Conservation (phyloP, 2,888 invertebrate genomes). For the Alloscopus bannaensis region DNA sequence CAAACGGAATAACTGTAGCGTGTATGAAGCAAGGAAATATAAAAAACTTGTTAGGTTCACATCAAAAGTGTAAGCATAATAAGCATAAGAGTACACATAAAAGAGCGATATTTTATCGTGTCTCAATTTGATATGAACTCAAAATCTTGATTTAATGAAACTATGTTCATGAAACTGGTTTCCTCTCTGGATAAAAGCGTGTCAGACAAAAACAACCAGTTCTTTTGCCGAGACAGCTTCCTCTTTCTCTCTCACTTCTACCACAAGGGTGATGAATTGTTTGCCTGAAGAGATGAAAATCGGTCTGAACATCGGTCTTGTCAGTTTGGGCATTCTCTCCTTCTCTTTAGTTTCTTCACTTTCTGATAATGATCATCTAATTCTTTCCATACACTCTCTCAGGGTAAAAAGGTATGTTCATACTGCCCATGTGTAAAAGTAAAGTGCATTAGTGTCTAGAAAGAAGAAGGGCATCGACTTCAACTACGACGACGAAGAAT, state of each 20-base stretch:
- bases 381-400: not conserved
- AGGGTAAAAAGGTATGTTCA: not conserved
- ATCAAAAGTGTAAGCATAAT: too few species aligned
- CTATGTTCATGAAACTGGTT: constrained; percentile 32
- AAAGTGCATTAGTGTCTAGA: too few species aligned
- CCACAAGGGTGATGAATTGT: not conserved
- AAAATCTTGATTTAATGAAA: too few species aligned
- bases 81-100: too few species aligned
- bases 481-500: too few species aligned
- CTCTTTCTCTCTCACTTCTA: constrained; percentile 31
- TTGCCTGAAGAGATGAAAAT: not conserved
- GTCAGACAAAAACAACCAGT: constrained; percentile 21
- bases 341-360: not conserved
- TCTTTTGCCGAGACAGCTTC: constrained; percentile 29
- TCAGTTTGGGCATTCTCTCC: too few species aligned
- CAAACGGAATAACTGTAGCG: not conserved
- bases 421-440: too few species aligned
- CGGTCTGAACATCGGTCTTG: not conserved
- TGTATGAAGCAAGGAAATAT: too few species aligned
- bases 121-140: too few species aligned
- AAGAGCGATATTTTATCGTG: too few species aligned
- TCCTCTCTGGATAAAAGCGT: constrained; percentile 38
- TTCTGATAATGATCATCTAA: not conserved
- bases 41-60: too few species aligned
- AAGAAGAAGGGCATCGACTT: constrained; percentile 26